phyloP scores from a whole-genome alignment of 2,113 vertebrate genomes.

The Odobenus rosmarus region DNA sequence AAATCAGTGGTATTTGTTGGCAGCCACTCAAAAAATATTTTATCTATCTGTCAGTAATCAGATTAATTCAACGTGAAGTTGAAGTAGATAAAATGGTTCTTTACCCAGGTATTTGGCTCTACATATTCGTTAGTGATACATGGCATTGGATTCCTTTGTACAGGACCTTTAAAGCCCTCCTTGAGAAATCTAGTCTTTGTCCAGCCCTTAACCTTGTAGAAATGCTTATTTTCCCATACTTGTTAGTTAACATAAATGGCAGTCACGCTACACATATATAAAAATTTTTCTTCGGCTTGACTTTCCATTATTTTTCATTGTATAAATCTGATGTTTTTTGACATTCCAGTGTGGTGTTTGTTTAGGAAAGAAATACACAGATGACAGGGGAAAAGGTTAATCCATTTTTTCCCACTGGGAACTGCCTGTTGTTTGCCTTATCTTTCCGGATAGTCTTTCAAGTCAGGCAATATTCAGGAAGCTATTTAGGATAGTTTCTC shows the following conservation, averaged over 20 bases:
- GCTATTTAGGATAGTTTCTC: neutral
- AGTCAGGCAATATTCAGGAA: neutral
- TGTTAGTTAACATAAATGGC: neutral
- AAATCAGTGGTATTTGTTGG: constrained; percentile 1
- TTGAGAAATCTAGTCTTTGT: neutral
- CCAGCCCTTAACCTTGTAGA: neutral
- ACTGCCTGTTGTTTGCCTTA: constrained; percentile 62
- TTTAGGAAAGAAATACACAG: constrained; percentile 9
- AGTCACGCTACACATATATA: neutral
- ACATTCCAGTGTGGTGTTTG: neutral
- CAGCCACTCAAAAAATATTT: neutral
- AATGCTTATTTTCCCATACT: neutral
- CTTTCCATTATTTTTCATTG: neutral
- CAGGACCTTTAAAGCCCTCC: neutral
- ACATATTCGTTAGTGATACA: neutral
- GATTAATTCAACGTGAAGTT: neutral
- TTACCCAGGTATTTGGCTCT: neutral
- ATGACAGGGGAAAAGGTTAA: neutral
- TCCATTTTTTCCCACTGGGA: neutral
- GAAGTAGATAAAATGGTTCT: neutral
- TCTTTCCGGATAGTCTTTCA: constrained; percentile 39
- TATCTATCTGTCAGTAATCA: neutral
- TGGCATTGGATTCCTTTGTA: neutral
- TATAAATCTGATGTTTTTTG: neutral
- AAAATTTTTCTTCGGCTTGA: neutral